phyloP scores from a whole-genome alignment of 2,888 invertebrate genomes.

The Andrena chrysosceles region DNA sequence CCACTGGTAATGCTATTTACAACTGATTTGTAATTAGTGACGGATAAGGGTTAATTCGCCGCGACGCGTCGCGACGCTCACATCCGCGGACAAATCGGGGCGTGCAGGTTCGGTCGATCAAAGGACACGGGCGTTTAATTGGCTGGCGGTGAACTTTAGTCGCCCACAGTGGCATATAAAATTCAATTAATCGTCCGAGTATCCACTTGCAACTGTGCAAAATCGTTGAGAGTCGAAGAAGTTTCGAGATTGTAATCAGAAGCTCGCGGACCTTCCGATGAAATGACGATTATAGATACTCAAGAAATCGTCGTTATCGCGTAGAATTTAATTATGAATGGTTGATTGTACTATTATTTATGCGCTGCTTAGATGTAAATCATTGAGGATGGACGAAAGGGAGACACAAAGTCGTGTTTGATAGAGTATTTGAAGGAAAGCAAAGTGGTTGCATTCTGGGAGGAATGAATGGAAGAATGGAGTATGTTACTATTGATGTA shows the following conservation, averaged over 20 bases:
- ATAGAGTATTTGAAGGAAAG: not conserved
- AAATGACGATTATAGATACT: not conserved
- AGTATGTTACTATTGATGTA: not conserved
- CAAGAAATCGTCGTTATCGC: not conserved
- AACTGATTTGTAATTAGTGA: slow-evolving; percentile 36
- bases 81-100: not conserved
- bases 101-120: not conserved
- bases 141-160: not conserved
- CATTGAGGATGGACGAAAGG: not conserved
- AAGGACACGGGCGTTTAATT: slow-evolving; percentile 20
- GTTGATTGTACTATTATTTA: not conserved
- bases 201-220: not conserved
- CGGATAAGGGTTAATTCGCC: slow-evolving; percentile 14
- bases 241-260: not conserved
- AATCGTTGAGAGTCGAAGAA: not conserved
- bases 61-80: not conserved
- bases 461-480: not conserved
- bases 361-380: not conserved
- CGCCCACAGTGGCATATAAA: not conserved
- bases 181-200: not conserved
- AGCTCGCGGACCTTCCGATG: not conserved
- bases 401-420: not conserved
- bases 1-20: slow-evolving; percentile 61
- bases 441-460: not conserved
- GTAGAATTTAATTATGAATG: not conserved